Base-by-base conservation (phyloP, 2,888 invertebrate genomes). In the Phymatocera aterrima region DNA sequence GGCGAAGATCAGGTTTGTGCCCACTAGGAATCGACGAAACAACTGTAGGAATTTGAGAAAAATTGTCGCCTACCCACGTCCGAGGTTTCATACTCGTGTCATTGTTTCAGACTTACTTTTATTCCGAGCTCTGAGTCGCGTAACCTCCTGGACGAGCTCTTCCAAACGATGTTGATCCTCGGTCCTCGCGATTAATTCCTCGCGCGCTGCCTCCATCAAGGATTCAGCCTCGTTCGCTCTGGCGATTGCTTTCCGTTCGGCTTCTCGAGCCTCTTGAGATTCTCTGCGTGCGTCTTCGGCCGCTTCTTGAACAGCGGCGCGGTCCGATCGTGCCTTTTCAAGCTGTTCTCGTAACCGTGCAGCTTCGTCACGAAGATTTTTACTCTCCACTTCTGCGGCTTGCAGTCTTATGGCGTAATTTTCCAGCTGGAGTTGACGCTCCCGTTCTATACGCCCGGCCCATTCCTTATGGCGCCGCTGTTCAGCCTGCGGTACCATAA, bases 381-480 rank as follows among this genome's bases (percentile, higher is more conserved):
- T 91, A 81, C 94, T 93, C 88, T 96, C 96, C 74, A 93, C 91
- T 89, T 96, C 95, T 77, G 94, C 91, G 28, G 93, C 93, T 85
- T 95, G 94, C 80, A 96, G 91, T 88, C 95, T 94, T 83, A 95
- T 94, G 86, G 94, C 93, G 86, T 93, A 94, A 87, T 96, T 96
- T 90, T 96, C 96, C 83, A 95, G 91, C 90, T 96, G 95, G 81
- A 95, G 91, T 83, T 94, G 93, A 85, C 95, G 95, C 89, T 98
- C 98, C 46, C 97, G 93, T 87, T 98, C 98, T 70, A 97, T 93
- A 74, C 98, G 93, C 24, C 94, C 92, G 84, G 97, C 93, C 78
- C 96, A 93, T 85, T 98, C 98, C 81, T 96, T 94, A 88, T 96
- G 95, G 82, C 98, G 93, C 84, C 95, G 93, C 90, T 97, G 96